A percentile compares a stretch with the other conserved stretches of the same genome.
phyloP scores from a whole-genome alignment of 2,888 invertebrate species.

The Desoria tigrina region DNA sequence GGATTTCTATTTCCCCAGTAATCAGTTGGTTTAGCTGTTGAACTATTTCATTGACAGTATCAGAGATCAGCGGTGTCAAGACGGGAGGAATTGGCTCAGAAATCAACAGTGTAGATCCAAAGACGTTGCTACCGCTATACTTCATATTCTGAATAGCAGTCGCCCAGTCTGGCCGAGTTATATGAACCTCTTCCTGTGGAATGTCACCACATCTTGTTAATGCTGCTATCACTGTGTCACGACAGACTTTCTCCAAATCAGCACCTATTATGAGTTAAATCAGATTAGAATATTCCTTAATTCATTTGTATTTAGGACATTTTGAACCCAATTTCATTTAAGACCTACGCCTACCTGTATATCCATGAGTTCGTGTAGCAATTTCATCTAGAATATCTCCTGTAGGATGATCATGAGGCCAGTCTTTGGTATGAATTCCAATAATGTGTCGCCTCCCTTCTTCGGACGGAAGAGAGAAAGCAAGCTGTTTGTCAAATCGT shows the following conservation, averaged over 20 bases:
- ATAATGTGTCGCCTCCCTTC: conserved; percentile 73
- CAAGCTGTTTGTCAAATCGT: conserved; percentile 83
- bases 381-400: conserved; percentile 65
- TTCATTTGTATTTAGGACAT: too few species aligned
- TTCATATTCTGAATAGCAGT: not conserved
- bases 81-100: not conserved
- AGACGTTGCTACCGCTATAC: not conserved
- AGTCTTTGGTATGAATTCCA: conserved; percentile 72
- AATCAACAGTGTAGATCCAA: conserved; percentile 6
- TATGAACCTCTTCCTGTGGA: not conserved
- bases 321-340: too few species aligned
- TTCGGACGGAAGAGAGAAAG: conserved; percentile 76
- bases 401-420: conserved; percentile 65
- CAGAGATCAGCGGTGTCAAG: not conserved
- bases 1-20: not conserved
- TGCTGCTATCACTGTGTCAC: conserved; percentile 65
- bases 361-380: conserved; percentile 72
- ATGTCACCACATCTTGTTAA: not conserved
- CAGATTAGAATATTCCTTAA: too few species aligned
- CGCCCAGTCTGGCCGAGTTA: conserved; percentile 5
- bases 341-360: conserved; percentile 68
- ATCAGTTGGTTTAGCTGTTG: not conserved
- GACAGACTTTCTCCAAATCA: conserved; percentile 81
- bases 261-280: conserved; percentile 58
- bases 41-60: not conserved